Evolutionary conservation across 2,888 invertebrate species (phyloP).

Genomic region (Leptogaster cylindrica): DNA sequence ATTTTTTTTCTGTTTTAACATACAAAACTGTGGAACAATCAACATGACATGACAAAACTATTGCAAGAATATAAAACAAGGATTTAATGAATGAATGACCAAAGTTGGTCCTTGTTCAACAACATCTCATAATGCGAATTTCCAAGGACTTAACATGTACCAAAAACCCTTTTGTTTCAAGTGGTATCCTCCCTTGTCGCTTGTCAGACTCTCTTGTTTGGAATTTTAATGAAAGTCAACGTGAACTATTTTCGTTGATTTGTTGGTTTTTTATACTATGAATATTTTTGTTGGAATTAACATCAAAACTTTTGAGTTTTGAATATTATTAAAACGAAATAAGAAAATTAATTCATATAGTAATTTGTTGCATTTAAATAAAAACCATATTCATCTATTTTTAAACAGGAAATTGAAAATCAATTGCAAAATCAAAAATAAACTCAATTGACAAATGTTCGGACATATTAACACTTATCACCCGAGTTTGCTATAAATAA

Average conservation of each 20-base stretch:
- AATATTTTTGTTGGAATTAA: too few species aligned
- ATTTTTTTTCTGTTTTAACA: background rate
- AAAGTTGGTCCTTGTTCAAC: slow-evolving; percentile 47
- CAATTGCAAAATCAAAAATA: too few species aligned
- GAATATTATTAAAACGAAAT: too few species aligned
- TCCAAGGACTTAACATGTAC: slow-evolving; percentile 33
- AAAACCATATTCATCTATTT: too few species aligned
- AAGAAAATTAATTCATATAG: too few species aligned
- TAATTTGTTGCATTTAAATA: too few species aligned
- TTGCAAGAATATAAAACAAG: slow-evolving; percentile 47
- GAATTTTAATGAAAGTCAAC: slow-evolving; percentile 34
- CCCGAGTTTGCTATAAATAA: too few species aligned
- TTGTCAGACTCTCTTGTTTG: slow-evolving; percentile 15
- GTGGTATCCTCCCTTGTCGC: slow-evolving; percentile 29
- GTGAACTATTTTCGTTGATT: background rate
- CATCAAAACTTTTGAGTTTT: too few species aligned
- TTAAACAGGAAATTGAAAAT: too few species aligned
- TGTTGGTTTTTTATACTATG: too few species aligned
- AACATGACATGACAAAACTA: slow-evolving; percentile 43
- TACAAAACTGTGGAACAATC: slow-evolving; percentile 36
- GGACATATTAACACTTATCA: too few species aligned
- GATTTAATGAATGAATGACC: slow-evolving; percentile 47
- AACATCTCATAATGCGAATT: slow-evolving; percentile 40
- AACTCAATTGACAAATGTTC: too few species aligned
- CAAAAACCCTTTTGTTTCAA: slow-evolving; percentile 28